Base-by-base conservation (phyloP, 2,888 invertebrate genomes). In the Dryobota labecula region DNA sequence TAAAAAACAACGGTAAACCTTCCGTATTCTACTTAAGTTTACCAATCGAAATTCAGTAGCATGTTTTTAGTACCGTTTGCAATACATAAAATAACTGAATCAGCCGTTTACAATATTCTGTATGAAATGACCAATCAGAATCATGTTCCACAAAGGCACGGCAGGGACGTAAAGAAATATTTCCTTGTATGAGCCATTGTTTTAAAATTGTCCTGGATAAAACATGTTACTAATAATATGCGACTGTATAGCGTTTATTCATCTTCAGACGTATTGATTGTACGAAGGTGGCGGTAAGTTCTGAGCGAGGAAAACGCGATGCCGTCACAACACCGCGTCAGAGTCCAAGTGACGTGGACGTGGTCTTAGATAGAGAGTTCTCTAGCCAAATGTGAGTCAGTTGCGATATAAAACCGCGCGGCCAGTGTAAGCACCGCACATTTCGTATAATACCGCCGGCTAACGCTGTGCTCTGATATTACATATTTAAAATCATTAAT, bases 381-480 rank as follows among this genome's bases (percentile, higher is more conserved):
- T 92, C 90, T 88, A 94, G 94, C 95, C 95, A 95, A 95, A 89
- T 91, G 75, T 85, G 94, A 94, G 81, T 94, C 95, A 94, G 87
- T 77, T 64, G 80, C 86, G 84, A 92, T 95, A 95, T 95, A 95
- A 94, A 95, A 92, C 90, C 86, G 85, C 86, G 84, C 84, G 82
- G 83, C 80, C 83, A 85, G 86, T 89, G 88, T 86, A 82, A 82
- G 83, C 87, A 87, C 78, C 82, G 85, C 87, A 87, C 95, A 95
- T 91, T 94, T 88, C 79, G 86, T 86, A 89, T 86, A 86, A 84
- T 86, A 84, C 87, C 87, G 76, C 80, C 86, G 86, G 73, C 77
- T 82, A 73, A 74, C 65, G 80, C 86, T 81, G 86, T 85, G 84
- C 79, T 78, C 73, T 62, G 70, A 65, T 70, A 80, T 83, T 78